These are phyloP conservation scores for Aeoliscus strigatus DNA, from an alignment of 2,797 vertebrate genomes.

Conservation along the genomic window DNA sequence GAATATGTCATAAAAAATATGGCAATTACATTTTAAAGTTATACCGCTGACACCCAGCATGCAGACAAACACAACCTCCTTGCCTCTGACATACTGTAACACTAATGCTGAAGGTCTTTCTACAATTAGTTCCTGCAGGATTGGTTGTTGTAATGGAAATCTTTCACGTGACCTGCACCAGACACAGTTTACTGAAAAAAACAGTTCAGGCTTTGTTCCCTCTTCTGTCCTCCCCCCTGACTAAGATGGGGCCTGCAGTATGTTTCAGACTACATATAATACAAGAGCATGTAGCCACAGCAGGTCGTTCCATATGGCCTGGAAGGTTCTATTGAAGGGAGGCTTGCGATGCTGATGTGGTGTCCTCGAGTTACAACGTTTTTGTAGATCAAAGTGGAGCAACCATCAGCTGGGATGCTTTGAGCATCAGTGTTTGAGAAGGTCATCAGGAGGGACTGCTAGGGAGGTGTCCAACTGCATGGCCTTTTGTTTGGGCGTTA, in stretches of 20 bases:
- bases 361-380: conserved; percentile 38
- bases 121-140: too few relatives aligned
- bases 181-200: conserved; percentile 20
- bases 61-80: too few relatives aligned
- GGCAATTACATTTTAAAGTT: too few relatives aligned
- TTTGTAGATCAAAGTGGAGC: conserved; percentile 50
- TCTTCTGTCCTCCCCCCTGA: conserved; percentile 21
- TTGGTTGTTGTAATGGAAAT: conserved; percentile 30
- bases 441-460: conserved; percentile 34
- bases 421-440: conserved; percentile 28
- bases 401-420: conserved; percentile 49
- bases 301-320: conserved; percentile 51
- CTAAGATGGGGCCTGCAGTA: conserved; percentile 19
- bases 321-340: conserved; percentile 3
- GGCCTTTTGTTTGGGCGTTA: conserved; percentile 35
- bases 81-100: too few relatives aligned
- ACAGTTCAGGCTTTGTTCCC: conserved; percentile 46
- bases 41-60: too few relatives aligned
- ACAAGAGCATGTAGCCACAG: conserved; percentile 17
- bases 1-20: too few relatives aligned
- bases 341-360: conserved; percentile 25
- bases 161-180: conserved; percentile 17
- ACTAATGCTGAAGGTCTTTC: too few relatives aligned
- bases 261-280: conserved; percentile 32
- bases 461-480: conserved; percentile 62